These are phyloP conservation scores for Pelusios castaneus DNA, from an alignment of 2,113 vertebrate species.

Conservation along the genomic window DNA sequence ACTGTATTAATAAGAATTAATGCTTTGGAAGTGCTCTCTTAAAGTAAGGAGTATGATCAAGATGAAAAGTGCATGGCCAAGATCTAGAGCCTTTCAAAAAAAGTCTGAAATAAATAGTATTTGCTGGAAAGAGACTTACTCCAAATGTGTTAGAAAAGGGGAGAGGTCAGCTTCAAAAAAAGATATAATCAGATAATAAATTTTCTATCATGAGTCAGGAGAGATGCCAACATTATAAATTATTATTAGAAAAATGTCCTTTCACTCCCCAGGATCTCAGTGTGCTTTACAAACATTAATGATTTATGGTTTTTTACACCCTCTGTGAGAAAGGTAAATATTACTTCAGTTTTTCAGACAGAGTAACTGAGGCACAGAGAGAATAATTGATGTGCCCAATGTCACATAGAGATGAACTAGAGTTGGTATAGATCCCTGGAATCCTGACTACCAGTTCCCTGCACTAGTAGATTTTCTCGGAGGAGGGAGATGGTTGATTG, in stretches of 20 bases:
- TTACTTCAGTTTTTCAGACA: not conserved
- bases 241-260: not conserved
- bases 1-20: not conserved
- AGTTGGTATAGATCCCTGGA: not conserved
- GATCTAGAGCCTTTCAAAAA: not conserved
- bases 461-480: not conserved
- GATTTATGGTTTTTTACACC: not conserved
- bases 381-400: not conserved
- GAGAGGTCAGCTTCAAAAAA: not conserved
- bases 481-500: not conserved
- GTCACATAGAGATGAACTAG: not conserved
- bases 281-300: not conserved
- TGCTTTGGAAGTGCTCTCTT: not conserved
- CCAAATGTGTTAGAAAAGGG: not conserved
- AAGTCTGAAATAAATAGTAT: not conserved
- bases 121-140: not conserved
- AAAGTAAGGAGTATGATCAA: not conserved
- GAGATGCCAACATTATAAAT: not conserved
- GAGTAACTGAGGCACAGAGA: too few species aligned
- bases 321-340: not conserved
- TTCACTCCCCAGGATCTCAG: not conserved
- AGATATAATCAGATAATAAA: not conserved
- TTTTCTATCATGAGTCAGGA: not conserved
- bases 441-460: not conserved
- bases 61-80: not conserved